Percentiles rank a stretch among this genome's conserved stretches.
These are phyloP conservation scores for Pecten maximus DNA, from an alignment of 2,888 invertebrate genomes.

Conservation along the genomic window DNA sequence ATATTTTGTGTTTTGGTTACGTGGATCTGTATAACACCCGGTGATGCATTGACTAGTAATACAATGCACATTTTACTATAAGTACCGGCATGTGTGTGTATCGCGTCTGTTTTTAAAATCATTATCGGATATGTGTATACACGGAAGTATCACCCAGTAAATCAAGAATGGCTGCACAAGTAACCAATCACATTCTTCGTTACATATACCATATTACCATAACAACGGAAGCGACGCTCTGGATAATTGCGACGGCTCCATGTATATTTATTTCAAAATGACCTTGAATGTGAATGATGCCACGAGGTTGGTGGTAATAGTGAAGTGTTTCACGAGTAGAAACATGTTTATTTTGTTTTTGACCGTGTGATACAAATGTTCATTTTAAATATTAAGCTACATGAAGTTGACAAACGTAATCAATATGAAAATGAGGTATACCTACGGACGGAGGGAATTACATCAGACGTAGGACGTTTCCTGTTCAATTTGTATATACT, in stretches of 20 bases:
- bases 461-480: too few species aligned
- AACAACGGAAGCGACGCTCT: neutral
- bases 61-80: neutral
- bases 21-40: neutral
- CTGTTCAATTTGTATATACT: too few species aligned
- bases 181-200: neutral
- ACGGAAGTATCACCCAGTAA: neutral
- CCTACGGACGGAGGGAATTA: too few species aligned
- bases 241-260: neutral
- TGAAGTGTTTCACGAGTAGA: neutral
- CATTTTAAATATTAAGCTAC: neutral
- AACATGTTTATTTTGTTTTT: neutral
- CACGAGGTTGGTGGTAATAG: neutral
- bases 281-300: neutral
- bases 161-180: neutral
- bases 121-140: neutral
- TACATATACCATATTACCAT: neutral
- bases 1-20: neutral
- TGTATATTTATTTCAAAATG: neutral
- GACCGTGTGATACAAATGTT: neutral
- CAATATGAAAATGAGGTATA: too few species aligned
- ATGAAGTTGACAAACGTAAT: neutral
- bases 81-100: neutral
- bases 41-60: neutral
- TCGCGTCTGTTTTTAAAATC: neutral